Base-by-base conservation (phyloP, 2,113 vertebrate genomes). In the Elaphurus davidianus region DNA sequence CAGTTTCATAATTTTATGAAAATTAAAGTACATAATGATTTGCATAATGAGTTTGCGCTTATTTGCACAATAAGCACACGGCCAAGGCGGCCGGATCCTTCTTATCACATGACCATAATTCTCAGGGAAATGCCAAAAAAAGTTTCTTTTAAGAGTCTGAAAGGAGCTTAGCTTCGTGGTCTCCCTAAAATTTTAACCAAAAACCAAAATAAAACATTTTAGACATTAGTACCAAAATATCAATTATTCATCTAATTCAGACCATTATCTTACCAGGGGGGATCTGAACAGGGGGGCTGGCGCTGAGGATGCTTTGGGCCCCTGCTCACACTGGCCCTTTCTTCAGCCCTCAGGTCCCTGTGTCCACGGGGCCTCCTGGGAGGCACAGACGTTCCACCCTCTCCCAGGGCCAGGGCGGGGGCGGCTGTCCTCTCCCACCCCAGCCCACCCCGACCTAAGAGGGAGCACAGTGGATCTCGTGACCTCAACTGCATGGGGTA, bases 241-340 rank as follows among this genome's bases (percentile, higher is more conserved):
- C n/a, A 83, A 36, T 36, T 82, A 9, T 13, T 71, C 23, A 43
- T 5, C 52, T 27, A 55, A 30, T 11, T 54, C 67, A 76, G 67
- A 67, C 15, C 27, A 59, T 19, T 43, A 10, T 54, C 40, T 17
- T 28, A 16, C 4, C 0, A 19, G 47, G 5, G 23, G 52, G 60
- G 5, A 5, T 62, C 28, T 23, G 28, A 79, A 52, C 4, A 1
- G 12, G 87, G 40, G 21, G 2, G 47, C 3, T 0, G 13, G 1
- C 0, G 0, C 43, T 6, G 0, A 15, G 1, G 13, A 25, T 45
- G 28, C 19, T 4, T 15, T 14, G 0, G 9, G 8, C 12, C 89
- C 85, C 50, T 40, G 1, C 0, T 36, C 5, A 14, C 21, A 0
- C 21, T 0, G 16, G 28, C 64, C 67, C 21, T 54, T n/a, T 45